Evolutionary conservation across 2,797 vertebrate genomes (phyloP).

Genomic region (Novumbra hubbsi): DNA sequence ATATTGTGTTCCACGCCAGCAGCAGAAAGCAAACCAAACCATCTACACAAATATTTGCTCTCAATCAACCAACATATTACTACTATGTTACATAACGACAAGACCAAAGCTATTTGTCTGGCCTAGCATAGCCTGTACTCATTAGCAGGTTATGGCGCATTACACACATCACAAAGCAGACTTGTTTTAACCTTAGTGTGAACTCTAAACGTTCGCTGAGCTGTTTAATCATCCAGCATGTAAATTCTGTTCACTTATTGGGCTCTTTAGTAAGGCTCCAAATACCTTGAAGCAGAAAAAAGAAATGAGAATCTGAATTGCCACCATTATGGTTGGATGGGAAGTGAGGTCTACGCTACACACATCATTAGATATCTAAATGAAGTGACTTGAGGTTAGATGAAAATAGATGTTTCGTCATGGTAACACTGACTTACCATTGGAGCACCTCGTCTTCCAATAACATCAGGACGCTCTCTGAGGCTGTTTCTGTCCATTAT

Average conservation of each 20-base stretch:
- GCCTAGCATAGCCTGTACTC: neutral
- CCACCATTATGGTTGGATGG: neutral
- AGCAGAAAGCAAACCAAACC: neutral
- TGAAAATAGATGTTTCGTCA: neutral
- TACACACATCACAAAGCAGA: neutral
- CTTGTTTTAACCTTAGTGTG: neutral
- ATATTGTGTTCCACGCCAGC: constrained; percentile 7
- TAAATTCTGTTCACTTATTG: neutral
- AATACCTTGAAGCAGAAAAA: neutral
- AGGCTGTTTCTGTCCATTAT: constrained; percentile 88
- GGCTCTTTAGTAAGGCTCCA: neutral
- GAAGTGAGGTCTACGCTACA: neutral
- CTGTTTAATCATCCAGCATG: neutral
- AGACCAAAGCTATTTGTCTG: neutral
- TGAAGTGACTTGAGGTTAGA: neutral
- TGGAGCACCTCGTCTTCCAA: constrained; percentile 87
- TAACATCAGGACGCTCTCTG: constrained; percentile 80
- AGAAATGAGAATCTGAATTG: neutral
- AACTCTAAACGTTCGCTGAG: neutral
- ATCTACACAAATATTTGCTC: neutral
- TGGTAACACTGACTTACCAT: constrained; percentile 79
- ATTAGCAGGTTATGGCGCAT: neutral
- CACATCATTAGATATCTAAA: neutral
- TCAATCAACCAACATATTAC: too few species aligned
- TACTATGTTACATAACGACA: neutral